Conservation (phyloP, 1,140 invertebrate species). For the Himalopsyche phryganea region DNA sequence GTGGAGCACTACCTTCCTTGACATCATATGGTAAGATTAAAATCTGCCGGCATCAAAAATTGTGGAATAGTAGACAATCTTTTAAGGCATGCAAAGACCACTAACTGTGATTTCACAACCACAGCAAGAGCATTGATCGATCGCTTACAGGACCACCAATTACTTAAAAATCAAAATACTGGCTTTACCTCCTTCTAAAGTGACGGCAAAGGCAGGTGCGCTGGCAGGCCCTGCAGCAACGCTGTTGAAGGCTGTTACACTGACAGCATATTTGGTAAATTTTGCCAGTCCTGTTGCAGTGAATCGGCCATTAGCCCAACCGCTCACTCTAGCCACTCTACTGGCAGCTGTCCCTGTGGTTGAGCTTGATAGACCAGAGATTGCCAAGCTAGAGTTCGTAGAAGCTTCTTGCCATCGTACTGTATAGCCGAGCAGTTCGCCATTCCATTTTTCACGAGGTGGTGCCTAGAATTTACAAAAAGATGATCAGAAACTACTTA, state of each 20-base stretch:
- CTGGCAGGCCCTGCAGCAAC: constrained; percentile 83
- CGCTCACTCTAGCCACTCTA: constrained; percentile 40
- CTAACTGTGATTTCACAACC: no score
- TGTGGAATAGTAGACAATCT: no score
- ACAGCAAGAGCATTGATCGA: no score
- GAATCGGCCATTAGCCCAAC: constrained; percentile 40
- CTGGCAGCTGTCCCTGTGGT: constrained; percentile 6
- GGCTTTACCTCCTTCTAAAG: constrained; percentile 85
- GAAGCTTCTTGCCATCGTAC: constrained; percentile 47
- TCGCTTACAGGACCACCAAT: no score
- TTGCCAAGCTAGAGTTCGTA: constrained; percentile 35
- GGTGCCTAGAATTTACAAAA: constrained; percentile 57
- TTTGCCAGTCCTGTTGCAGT: constrained; percentile 66
- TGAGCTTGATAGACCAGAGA: constrained; percentile 63
- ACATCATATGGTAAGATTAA: no score
- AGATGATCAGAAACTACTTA: no score
- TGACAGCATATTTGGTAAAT: constrained; percentile 78
- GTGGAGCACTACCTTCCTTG: no score
- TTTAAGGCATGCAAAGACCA: no score
- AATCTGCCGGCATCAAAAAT: no score
- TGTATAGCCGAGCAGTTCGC: constrained; percentile 77
- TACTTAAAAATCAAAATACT: no score
- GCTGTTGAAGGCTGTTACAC: constrained; percentile 83
- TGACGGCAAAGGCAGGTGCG: constrained; percentile 69
- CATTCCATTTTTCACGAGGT: constrained; percentile 73